A percentile compares a stretch with the other conserved stretches of the same genome.
Evolutionary conservation across 2,797 vertebrate species (phyloP).

Genomic region (Phrynocephalus guinanensis): DNA sequence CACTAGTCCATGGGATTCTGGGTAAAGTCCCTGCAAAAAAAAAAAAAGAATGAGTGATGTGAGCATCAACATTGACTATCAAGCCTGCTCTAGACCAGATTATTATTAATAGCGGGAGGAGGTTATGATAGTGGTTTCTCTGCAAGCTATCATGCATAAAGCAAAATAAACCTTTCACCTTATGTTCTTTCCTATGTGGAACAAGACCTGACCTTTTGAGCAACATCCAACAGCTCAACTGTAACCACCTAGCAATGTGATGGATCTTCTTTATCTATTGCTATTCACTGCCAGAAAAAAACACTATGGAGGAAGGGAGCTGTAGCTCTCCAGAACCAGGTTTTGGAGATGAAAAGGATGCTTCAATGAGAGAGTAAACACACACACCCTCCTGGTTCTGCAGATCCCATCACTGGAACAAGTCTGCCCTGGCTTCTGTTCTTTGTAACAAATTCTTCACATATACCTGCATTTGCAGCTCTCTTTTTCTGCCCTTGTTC

Average conservation of each 20-base stretch:
- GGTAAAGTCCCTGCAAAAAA: slow-evolving; percentile 90
- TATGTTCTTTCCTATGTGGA: neutral
- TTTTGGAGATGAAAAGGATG: too few relatives aligned
- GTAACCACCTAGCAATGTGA: too few relatives aligned
- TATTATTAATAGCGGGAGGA: neutral
- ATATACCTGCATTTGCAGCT: neutral
- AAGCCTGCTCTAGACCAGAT: neutral
- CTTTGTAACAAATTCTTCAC: neutral
- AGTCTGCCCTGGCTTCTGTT: neutral
- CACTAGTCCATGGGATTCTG: slow-evolving; percentile 96
- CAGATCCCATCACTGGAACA: too few relatives aligned
- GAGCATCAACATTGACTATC: neutral
- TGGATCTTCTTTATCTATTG: too few relatives aligned
- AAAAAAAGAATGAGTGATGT: neutral
- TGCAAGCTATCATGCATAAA: neutral
- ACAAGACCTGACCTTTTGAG: too few relatives aligned
- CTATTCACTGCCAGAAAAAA: too few relatives aligned
- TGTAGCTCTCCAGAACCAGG: too few relatives aligned
- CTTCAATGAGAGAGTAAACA: too few relatives aligned
- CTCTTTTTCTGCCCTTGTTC: neutral
- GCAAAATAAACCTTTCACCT: neutral
- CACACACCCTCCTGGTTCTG: neutral
- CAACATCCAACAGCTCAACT: too few relatives aligned
- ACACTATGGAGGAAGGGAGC: too few relatives aligned
- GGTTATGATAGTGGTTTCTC: neutral